Evolutionary conservation across 2,113 vertebrate species (phyloP), one percentile per base, ranked within the genome.

Genomic region (Ursus arctos): DNA sequence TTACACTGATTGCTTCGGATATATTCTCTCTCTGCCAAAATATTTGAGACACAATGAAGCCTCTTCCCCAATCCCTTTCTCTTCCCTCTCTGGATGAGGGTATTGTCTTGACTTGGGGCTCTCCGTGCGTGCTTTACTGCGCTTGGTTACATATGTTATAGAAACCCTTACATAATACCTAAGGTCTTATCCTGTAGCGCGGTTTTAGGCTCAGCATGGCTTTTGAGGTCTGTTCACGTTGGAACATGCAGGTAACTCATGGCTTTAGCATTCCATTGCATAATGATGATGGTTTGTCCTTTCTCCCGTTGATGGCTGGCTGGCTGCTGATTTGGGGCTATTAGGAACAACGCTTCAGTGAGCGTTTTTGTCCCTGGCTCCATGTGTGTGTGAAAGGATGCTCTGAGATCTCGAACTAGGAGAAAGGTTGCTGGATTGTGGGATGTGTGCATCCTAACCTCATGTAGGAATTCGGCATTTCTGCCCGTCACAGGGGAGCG

Each of bases 401-500:
- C 57, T 79, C 47, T 76, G 7, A 57, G 71, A 55, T 63, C 7
- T 57, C 0, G 33, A 65, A 51, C 59, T 12, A 18, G 19, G 59
- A 90, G 81, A 26, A 16, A 74, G 47, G 21, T n/a, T 67, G 51
- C 88, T 80, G 47, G 67, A 6, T 47, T 28, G 2, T 14, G 43
- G 55, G 43, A 28, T 61, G 0, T 33, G 12, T 53, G 47, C 2
- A 2, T 53, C 33, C 63, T 15, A 1, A 33, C 47, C 12, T 51
- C 71, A 6, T 59, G 28, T 18, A 22, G 74, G 91, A 89, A 31
- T 43, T 69, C 76, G n/a, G 18, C n/a, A 13, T 87, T 31, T n/a
- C 47, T 36, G 69, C 40, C 40, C 9, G 0, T 13, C 1, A 0
- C 18, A 59, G 33, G 26, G 26, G 22, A 22, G 15, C 24, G n/a